Base-by-base conservation (phyloP, 2,113 vertebrate species). In the Pedionomus torquatus region DNA sequence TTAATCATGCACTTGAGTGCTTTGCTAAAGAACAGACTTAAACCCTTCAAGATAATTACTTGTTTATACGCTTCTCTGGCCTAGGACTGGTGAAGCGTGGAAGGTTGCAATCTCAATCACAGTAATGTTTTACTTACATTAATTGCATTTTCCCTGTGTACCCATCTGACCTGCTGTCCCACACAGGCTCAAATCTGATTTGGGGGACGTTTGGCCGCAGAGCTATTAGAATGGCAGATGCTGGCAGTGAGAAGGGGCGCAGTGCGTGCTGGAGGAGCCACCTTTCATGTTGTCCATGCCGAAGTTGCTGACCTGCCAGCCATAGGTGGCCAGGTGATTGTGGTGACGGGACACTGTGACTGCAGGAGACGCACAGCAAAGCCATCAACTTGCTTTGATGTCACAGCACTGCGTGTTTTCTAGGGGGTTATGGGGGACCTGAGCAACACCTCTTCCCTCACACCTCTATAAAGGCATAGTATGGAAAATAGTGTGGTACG, bases 1-100 rank as follows among this genome's bases (percentile, higher is more conserved):
- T 79, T 87, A 87, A 83, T 91, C 55, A 72, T 49, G 76, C 54
- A 75, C 58, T 79, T 69, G 52, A 84, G 61, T 72, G 74, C 77
- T 95, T 92, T 89, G 49, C 70, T 87, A 39, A 87, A 85, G 70
- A 87, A 89, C 65, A 72, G 89, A 69, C 31, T 89, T 84, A 87
- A 93, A 49, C 78, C 68, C 81, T 95, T 79, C 65, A 64, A 79
- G 57, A 61, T 91, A 85, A 92, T 74, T 84, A 69, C 65, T 92
- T 90, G 72, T 93, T 92, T 85, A 54, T n/a, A 31, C 2, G 16
- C 61, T 92, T 48, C 61, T 85, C 57, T 91, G 83, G 70, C 78
- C 75, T 76, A 75, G 90, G 81, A 68, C 83, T 23, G 31, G 48
- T 0, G 2, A 89, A 90, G 82, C 13, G 1, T 69, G 92, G 86